Evolutionary conservation across 2,888 invertebrate genomes (phyloP).

Genomic region (Aelia acuminata): DNA sequence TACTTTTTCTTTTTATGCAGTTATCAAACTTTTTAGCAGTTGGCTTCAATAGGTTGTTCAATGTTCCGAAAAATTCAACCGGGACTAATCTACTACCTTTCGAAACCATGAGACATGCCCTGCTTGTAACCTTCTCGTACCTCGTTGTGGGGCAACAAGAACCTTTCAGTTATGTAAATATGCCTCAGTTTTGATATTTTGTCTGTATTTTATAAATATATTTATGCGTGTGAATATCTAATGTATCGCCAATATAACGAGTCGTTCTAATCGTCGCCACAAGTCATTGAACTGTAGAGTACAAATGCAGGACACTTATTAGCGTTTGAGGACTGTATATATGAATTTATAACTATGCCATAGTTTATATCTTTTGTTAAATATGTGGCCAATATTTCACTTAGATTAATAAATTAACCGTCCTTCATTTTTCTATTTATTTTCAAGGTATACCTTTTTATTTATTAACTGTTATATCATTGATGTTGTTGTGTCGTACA

Average conservation of each 20-base stretch:
- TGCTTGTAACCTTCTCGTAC: constrained; percentile 4
- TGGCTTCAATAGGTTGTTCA: background rate
- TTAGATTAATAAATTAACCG: too few species aligned
- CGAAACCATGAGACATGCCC: background rate
- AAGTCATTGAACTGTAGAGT: background rate
- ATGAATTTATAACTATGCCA: constrained; percentile 22
- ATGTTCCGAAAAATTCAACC: constrained; percentile 33
- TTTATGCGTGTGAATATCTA: background rate
- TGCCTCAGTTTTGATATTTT: background rate
- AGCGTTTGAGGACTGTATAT: constrained; percentile 24
- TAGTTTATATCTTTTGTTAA: too few species aligned
- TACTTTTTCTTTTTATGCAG: background rate
- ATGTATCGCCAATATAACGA: background rate
- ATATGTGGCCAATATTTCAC: too few species aligned
- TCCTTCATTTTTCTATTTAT: too few species aligned
- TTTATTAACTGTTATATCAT: too few species aligned
- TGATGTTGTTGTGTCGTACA: too few species aligned
- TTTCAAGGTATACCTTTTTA: too few species aligned
- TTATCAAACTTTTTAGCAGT: background rate
- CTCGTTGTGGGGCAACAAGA: background rate
- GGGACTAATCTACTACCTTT: constrained; percentile 23
- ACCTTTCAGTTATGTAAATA: constrained; percentile 17
- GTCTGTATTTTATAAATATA: background rate
- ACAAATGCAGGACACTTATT: background rate
- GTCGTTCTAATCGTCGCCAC: background rate